These are phyloP conservation scores for Phaenicophaeus curvirostris DNA, from an alignment of 2,797 vertebrate species.

Conservation along the genomic window DNA sequence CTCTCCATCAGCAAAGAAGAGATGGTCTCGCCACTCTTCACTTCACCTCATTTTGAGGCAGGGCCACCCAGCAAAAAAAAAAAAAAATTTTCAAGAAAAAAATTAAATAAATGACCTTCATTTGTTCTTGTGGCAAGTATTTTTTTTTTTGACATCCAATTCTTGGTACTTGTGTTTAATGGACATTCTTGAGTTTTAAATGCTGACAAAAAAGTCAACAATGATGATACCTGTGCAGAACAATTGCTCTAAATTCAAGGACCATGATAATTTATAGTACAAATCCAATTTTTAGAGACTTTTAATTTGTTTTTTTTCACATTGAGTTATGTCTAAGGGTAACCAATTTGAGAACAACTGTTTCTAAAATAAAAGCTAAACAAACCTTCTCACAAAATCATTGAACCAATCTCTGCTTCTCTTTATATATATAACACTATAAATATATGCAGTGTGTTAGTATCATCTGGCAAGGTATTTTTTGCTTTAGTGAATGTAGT, in stretches of 20 bases:
- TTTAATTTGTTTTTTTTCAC: not conserved
- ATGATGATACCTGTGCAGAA: not conserved
- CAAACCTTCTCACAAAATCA: not conserved
- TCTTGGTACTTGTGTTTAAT: not conserved
- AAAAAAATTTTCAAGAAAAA: not conserved
- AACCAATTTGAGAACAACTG: not conserved
- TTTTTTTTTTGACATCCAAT: rapidly evolving
- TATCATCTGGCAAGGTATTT: not conserved
- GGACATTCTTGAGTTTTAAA: not conserved
- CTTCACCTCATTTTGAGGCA: not conserved
- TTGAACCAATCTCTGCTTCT: not conserved
- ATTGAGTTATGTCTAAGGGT: not conserved
- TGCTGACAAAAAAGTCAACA: not conserved
- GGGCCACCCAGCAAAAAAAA: not conserved
- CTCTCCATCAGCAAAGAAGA: not conserved
- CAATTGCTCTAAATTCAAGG: not conserved
- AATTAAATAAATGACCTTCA: not conserved
- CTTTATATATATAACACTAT: not conserved
- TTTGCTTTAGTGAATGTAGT: not conserved
- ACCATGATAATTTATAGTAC: not conserved
- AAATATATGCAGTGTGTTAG: not conserved
- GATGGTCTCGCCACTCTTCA: not conserved
- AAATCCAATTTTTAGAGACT: not conserved
- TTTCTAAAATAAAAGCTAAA: slow-evolving; percentile 1
- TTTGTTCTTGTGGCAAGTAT: not conserved